Conservation (phyloP, 30 jellyfish, hydroid and myxozoan genomes). For the Clytia hemisphaerica region DNA sequence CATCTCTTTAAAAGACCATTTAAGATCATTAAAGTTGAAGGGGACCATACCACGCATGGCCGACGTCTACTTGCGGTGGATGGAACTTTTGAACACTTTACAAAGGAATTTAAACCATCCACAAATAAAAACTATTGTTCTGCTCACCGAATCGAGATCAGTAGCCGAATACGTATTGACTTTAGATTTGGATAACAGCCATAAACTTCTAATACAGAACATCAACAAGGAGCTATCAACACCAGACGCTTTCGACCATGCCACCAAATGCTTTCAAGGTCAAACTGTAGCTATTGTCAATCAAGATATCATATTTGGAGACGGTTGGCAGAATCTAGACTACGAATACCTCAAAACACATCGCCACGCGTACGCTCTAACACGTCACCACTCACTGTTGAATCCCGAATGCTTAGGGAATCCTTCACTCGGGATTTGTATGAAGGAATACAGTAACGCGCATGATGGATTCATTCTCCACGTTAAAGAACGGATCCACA, state of each 20-base stretch:
- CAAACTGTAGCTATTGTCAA: background rate
- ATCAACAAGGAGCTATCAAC: background rate
- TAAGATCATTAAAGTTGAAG: too few species aligned
- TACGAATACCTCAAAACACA: background rate
- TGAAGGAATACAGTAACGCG: background rate
- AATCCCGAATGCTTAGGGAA: background rate
- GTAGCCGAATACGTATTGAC: background rate
- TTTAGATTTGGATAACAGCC: background rate
- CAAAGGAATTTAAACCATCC: slow-evolving; percentile 1
- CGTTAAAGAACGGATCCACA: background rate
- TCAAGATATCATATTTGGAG: background rate
- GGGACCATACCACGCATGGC: too few species aligned
- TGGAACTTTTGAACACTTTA: background rate
- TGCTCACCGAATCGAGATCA: background rate
- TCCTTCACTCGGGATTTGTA: background rate
- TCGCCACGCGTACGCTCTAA: background rate
- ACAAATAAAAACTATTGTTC: background rate
- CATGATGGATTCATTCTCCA: background rate
- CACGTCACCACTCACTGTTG: background rate
- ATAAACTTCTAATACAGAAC: background rate
- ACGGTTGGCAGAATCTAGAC: background rate
- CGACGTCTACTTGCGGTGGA: too few species aligned
- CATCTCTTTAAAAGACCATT: too few species aligned
- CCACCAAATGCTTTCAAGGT: background rate
- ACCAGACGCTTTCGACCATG: background rate